Conservation (phyloP, 1,140 invertebrate species). For the Drosophila hydei region DNA sequence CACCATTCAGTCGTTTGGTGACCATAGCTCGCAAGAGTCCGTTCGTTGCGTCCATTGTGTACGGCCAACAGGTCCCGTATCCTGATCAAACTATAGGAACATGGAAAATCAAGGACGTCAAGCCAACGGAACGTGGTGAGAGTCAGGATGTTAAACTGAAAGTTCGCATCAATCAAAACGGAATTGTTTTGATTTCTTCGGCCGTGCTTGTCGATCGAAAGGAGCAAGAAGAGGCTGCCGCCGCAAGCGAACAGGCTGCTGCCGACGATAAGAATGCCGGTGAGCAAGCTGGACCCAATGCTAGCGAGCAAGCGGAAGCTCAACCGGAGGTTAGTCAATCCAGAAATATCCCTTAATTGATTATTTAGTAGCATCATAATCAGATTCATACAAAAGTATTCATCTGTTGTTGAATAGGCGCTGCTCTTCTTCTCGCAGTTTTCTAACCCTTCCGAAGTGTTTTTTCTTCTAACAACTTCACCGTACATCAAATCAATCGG, state of each 20-base stretch:
- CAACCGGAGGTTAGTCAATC: constrained; percentile 84
- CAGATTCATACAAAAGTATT: constrained; percentile 11
- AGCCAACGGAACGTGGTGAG: constrained; percentile 93
- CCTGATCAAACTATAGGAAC: constrained; percentile 92
- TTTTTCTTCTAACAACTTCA: constrained; percentile 36
- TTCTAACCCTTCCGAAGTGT: constrained; percentile 31
- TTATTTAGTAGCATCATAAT: constrained; percentile 3
- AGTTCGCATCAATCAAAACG: constrained; percentile 96
- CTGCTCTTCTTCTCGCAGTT: constrained; percentile 32
- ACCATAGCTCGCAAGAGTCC: constrained; percentile 96
- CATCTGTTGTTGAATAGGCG: constrained; percentile 39
- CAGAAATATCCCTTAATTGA: neutral
- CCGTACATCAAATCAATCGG: constrained; percentile 7
- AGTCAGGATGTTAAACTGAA: constrained; percentile 97
- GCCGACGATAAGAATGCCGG: constrained; percentile 75
- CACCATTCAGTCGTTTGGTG: constrained; percentile 97
- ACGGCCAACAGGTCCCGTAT: constrained; percentile 89
- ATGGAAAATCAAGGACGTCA: constrained; percentile 93
- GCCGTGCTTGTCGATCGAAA: constrained; percentile 94
- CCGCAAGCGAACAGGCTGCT: constrained; percentile 66
- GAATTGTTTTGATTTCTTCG: constrained; percentile 93
- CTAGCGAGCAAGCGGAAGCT: constrained; percentile 84
- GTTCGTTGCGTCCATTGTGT: constrained; percentile 93
- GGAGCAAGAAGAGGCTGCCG: constrained; percentile 86
- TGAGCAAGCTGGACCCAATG: constrained; percentile 72